Base-by-base conservation (phyloP, 2,797 vertebrate species). In the Chiroxiphia lanceolata region DNA sequence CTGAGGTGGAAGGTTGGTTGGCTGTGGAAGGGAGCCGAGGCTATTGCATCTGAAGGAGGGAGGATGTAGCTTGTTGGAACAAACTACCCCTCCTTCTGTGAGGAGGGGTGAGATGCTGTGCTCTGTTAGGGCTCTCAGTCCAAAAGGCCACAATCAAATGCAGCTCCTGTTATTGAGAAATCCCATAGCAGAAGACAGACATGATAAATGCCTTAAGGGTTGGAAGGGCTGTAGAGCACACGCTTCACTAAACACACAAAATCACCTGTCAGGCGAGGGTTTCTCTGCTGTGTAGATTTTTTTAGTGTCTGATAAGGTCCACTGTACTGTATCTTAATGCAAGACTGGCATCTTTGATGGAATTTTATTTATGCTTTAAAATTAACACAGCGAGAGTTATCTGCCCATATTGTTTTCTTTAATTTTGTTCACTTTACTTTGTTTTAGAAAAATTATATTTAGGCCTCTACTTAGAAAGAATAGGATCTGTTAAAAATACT, bases 381-480 rank as follows among this genome's bases (percentile, higher is more conserved):
- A 92, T 67, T 47, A 48, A 82, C 86, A 50, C 33, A 25, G 34
- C 29, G 27, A 50, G 74, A 70, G 13, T 67, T 95, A 45, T 26
- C 56, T 81, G 65, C 33, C 18, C 29, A 5, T 56, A 33, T 78
- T 81, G 47, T 87, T 93, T 94, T 23, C 33, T 88, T 91, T 71
- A 59, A 70, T 71, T 76, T 57, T 19, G 5, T 70, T 86, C 45
- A 48, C 53, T 74, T 45, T 89, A 40, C 40, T 67, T 61, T 42
- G 7, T 3, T 82, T 95, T 68, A 48, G 77, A 54, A 85, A 90
- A 95, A 87, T 76, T 92, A 20, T 67, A 50, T 86, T 91, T 92
- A 80, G n/a, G 16, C 50, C 88, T 95, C 61, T 91, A 15, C 26
- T 78, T 67, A 54, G 80, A 77, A 96, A 76, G 40, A 95, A 76